Percentiles rank a stretch among this genome's conserved stretches.
Conservation (phyloP, 1,140 invertebrate genomes). For the Calliphora vicina region DNA sequence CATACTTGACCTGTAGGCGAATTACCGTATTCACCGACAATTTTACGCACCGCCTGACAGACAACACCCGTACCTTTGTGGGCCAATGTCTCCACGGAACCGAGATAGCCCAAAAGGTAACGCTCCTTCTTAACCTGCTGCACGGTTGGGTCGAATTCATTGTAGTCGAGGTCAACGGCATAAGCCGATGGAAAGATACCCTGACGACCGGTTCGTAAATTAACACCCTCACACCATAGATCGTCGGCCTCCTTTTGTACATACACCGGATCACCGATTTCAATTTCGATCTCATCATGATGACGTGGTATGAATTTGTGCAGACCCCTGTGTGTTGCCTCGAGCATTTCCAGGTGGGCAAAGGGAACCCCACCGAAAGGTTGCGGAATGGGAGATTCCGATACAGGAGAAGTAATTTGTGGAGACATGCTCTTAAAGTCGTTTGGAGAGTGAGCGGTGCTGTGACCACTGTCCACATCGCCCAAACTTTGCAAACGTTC, state of each 20-base stretch:
- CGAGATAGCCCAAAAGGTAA: slow-evolving; percentile 92
- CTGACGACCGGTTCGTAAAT: slow-evolving; percentile 88
- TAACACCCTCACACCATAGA: slow-evolving; percentile 97
- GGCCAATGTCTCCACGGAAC: slow-evolving; percentile 92
- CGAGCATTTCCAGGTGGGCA: slow-evolving; percentile 85
- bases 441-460: slow-evolving; percentile 85
- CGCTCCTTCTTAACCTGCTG: slow-evolving; percentile 86
- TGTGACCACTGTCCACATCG: slow-evolving; percentile 86
- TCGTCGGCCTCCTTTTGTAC: slow-evolving; percentile 96
- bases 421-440: slow-evolving; percentile 88
- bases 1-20: slow-evolving; percentile 78
- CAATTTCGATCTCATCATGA: slow-evolving; percentile 93
- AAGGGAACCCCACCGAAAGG: slow-evolving; percentile 75
- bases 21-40: slow-evolving; percentile 73
- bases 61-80: slow-evolving; percentile 92
- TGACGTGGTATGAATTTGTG: slow-evolving; percentile 96
- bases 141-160: slow-evolving; percentile 87
- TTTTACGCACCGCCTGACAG: slow-evolving; percentile 86
- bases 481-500: slow-evolving; percentile 77
- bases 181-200: slow-evolving; percentile 97
- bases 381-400: slow-evolving; percentile 64
- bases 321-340: slow-evolving; percentile 92
- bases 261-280: slow-evolving; percentile 97
- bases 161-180: slow-evolving; percentile 95
- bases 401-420: slow-evolving; percentile 66